Conservation (phyloP, 1,140 invertebrate species). For the Meloidogyne chitwoodi region DNA sequence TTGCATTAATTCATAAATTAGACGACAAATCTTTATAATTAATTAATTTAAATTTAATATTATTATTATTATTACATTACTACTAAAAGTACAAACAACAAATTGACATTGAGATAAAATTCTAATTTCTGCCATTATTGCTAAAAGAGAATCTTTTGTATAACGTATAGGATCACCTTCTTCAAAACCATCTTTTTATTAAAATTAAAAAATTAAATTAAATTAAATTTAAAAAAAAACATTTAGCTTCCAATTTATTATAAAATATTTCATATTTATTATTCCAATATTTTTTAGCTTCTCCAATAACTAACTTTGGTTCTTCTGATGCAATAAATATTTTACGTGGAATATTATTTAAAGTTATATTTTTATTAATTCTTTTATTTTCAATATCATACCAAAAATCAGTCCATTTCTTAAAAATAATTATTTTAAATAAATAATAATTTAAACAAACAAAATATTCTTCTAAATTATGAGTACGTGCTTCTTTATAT, state of each 20-base stretch:
- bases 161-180: neutral
- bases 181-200: neutral
- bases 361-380: neutral
- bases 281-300: neutral
- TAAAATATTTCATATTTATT: conserved; percentile 1
- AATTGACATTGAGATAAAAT: neutral
- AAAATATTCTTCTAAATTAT: neutral
- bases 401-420: conserved; percentile 3
- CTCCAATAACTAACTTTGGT: neutral
- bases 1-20: neutral
- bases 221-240: conserved; percentile 1
- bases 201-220: neutral
- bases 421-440: neutral
- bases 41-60: neutral
- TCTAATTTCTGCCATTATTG: neutral
- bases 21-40: neutral
- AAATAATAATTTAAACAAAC: neutral
- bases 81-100: conserved; percentile 6
- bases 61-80: neutral
- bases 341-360: neutral
- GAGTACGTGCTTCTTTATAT: neutral
- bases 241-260: neutral
- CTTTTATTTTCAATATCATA: neutral
- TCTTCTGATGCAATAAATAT: neutral
- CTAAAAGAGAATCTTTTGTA: neutral